These are phyloP conservation scores for Liolophura sinensis DNA, from an alignment of 1,140 invertebrate genomes.

Conservation along the genomic window DNA sequence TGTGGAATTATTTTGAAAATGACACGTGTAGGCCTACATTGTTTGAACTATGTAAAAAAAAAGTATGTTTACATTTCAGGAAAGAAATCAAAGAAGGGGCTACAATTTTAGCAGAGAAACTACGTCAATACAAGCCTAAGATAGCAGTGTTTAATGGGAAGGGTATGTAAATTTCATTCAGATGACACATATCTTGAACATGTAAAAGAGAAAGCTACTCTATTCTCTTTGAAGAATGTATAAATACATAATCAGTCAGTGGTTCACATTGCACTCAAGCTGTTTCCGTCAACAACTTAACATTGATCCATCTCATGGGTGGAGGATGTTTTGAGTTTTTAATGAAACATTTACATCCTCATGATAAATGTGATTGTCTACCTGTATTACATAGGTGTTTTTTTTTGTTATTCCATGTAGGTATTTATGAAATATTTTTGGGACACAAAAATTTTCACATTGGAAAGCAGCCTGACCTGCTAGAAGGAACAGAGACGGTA, in stretches of 20 bases:
- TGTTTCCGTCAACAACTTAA: too few relatives aligned
- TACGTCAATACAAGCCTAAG: conserved; percentile 91
- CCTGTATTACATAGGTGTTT: not conserved
- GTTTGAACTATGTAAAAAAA: not conserved
- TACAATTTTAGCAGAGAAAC: conserved; percentile 86
- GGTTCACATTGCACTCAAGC: too few relatives aligned
- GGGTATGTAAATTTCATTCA: conserved; percentile 59
- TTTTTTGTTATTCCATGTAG: conserved; percentile 34
- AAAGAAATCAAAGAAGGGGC: conserved; percentile 98
- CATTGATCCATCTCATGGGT: too few relatives aligned
- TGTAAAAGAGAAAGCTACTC: too few relatives aligned
- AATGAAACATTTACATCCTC: too few relatives aligned
- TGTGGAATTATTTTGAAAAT: too few relatives aligned
- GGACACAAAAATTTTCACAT: conserved; percentile 97
- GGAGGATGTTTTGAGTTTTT: too few relatives aligned
- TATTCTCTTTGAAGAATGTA: too few relatives aligned
- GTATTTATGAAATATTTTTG: conserved; percentile 94
- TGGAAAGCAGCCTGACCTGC: conserved; percentile 89
- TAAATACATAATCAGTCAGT: too few relatives aligned
- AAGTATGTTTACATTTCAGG: conserved; percentile 55
- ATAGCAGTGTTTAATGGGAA: conserved; percentile 98
- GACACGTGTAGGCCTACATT: too few relatives aligned
- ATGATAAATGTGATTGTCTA: too few relatives aligned
- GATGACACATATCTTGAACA: not conserved
- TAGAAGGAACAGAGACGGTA: conserved; percentile 93